phyloP scores from a whole-genome alignment of 2,113 vertebrate species.

The Sinocyclocheilus maitianheensis region DNA sequence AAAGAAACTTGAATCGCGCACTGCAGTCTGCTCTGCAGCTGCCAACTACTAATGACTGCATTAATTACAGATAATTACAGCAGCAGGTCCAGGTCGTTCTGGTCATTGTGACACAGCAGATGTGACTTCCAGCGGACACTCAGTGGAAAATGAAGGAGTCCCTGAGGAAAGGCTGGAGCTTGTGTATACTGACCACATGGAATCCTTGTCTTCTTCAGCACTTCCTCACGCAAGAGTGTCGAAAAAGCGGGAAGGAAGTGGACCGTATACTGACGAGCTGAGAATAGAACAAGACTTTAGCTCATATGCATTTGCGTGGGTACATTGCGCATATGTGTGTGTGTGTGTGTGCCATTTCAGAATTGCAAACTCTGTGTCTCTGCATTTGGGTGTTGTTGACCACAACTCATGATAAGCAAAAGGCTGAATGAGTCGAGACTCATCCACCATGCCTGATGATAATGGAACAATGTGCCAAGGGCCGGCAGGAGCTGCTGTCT shows the following conservation, averaged over 20 bases:
- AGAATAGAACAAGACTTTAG: constrained; percentile 22
- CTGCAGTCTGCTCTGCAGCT: background rate
- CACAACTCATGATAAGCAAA: constrained; percentile 56
- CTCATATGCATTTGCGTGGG: background rate
- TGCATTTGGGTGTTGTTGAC: constrained; percentile 24
- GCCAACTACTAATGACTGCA: background rate
- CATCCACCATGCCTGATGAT: constrained; percentile 72
- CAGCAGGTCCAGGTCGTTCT: constrained; percentile 39
- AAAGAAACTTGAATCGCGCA: background rate
- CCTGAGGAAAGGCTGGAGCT: constrained; percentile 65
- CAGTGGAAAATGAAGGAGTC: constrained; percentile 40
- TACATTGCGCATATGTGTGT: no score
- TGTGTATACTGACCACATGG: constrained; percentile 67
- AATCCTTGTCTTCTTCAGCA: constrained; percentile 62
- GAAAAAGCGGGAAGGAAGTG: constrained; percentile 70
- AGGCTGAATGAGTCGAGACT: constrained; percentile 62
- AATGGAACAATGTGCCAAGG: constrained; percentile 86
- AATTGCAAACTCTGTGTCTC: background rate
- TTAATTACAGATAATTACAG: background rate
- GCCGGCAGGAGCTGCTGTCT: constrained; percentile 76
- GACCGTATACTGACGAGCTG: constrained; percentile 7
- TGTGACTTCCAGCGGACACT: constrained; percentile 34
- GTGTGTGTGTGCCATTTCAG: background rate
- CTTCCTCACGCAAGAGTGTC: constrained; percentile 63
- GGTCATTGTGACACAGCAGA: constrained; percentile 9